Base-by-base conservation (phyloP, 2,113 vertebrate genomes). In the Pseudorasbora parva region DNA sequence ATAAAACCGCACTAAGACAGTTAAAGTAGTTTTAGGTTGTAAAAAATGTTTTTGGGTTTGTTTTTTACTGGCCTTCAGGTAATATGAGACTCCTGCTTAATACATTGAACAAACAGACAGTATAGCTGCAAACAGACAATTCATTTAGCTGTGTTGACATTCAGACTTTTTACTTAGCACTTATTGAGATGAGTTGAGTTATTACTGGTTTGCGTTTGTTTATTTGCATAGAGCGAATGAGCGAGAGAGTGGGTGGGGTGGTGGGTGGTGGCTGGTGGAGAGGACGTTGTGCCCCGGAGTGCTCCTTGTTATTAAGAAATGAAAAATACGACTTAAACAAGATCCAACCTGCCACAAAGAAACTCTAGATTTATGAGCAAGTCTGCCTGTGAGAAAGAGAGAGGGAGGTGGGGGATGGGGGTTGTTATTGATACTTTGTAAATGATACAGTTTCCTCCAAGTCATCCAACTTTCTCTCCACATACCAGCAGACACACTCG, bases 291-390 rank as follows among this genome's bases (percentile, higher is more conserved):
- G 47, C 81, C 74, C 60, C 21, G 59, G 33, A 85, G 80, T 68
- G 25, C 27, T 41, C 47, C 51, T 49, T 51, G 73, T 79, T 82
- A 78, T 82, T 85, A 82, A 37, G 56, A 33, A 37, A 85, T 68
- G 76, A 30, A 85, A 85, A 85, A 14, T 87, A 27, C 45, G 8
- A 30, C 51, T 78, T 85, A 54, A 69, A 77, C 84, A 83, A 76
- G 84, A 76, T 60, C 60, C 51, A 76, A 74, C 86, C 71, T 87
- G 84, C 69, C 45, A 21, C 82, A 33, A 37, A 66, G 62, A 30
- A 12, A 6, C 45, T 66, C 77, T 21, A 66, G 45, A 41, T 81
- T 43, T 64, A 80, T 80, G 43, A 80, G 43, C 0, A 49, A 47
- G 45, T 56, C 64, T 81, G 64, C 23, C 27, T 54, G 62, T 23